These are phyloP conservation scores for Acanthurus tractus DNA, from an alignment of 2,797 vertebrate species.

Conservation along the genomic window DNA sequence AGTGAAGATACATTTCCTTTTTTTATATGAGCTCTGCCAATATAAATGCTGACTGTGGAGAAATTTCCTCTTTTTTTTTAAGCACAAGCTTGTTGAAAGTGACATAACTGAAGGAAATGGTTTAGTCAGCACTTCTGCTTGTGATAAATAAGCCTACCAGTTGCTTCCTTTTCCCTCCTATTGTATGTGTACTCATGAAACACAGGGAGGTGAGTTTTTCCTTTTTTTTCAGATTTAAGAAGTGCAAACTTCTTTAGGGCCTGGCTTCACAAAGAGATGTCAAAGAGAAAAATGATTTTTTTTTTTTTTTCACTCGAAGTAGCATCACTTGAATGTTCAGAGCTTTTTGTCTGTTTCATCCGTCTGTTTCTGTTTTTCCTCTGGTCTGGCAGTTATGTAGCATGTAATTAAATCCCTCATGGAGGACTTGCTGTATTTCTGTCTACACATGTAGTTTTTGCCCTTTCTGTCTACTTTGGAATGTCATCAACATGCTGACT, in stretches of 20 bases:
- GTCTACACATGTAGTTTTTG: conserved; percentile 46
- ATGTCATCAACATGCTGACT: conserved; percentile 82
- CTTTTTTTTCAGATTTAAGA: background rate
- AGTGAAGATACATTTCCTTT: conserved; percentile 9
- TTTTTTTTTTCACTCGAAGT: conserved; percentile 16
- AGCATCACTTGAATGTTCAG: conserved; percentile 19
- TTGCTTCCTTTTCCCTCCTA: conserved; percentile 34
- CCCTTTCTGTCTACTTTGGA: conserved; percentile 69
- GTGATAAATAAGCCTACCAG: conserved; percentile 25
- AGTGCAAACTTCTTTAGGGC: conserved; percentile 5
- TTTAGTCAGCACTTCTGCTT: conserved; percentile 22
- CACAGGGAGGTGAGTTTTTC: conserved; percentile 3
- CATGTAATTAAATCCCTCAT: conserved; percentile 63
- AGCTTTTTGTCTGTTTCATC: conserved; percentile 28
- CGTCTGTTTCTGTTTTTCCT: background rate
- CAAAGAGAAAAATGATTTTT: background rate
- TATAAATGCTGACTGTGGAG: conserved; percentile 19
- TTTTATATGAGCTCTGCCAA: conserved; percentile 1
- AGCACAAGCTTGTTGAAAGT: conserved; percentile 16
- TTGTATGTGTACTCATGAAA: conserved; percentile 15
- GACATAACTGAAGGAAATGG: background rate
- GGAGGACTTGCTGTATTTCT: conserved; percentile 56
- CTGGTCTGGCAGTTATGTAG: conserved; percentile 67
- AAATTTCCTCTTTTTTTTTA: background rate
- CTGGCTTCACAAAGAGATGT: conserved; percentile 9